Percentiles rank a stretch among this genome's conserved stretches.
Evolutionary conservation across 2,888 invertebrate species (phyloP).

Genomic region (Laspeyria flexula): DNA sequence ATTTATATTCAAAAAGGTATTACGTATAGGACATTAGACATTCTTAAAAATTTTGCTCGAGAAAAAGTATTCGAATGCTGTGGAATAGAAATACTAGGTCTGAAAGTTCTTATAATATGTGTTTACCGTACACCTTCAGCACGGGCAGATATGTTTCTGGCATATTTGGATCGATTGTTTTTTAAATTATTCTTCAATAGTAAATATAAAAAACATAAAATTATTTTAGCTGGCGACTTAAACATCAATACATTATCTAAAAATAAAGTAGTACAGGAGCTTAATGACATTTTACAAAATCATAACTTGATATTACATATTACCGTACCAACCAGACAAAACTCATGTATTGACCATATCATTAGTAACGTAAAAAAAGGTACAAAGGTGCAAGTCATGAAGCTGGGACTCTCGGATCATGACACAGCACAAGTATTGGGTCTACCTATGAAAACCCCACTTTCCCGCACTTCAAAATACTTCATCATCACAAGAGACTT

Average conservation of each 20-base stretch:
- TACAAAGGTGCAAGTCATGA: too few relatives aligned
- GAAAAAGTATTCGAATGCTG: too few relatives aligned
- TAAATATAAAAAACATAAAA: too few relatives aligned
- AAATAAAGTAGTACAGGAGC: background rate
- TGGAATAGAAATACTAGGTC: background rate
- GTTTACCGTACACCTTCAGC: background rate
- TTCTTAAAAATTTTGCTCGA: background rate
- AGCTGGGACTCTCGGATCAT: too few relatives aligned
- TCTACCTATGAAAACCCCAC: background rate
- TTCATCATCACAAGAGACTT: background rate
- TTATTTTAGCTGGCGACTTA: too few relatives aligned
- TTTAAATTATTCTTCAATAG: too few relatives aligned
- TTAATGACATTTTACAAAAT: background rate
- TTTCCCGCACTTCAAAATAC: background rate
- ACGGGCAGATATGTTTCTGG: background rate
- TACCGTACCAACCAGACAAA: background rate
- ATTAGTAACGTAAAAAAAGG: too few relatives aligned
- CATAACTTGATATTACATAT: background rate
- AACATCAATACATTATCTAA: background rate
- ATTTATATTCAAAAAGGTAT: background rate
- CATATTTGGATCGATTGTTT: too few relatives aligned
- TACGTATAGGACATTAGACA: background rate
- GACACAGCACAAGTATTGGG: background rate
- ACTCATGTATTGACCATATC: too few relatives aligned
- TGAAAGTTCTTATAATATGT: background rate